Conservation (phyloP, 2,888 invertebrate genomes). For the Chrysopilus asiliformis region DNA sequence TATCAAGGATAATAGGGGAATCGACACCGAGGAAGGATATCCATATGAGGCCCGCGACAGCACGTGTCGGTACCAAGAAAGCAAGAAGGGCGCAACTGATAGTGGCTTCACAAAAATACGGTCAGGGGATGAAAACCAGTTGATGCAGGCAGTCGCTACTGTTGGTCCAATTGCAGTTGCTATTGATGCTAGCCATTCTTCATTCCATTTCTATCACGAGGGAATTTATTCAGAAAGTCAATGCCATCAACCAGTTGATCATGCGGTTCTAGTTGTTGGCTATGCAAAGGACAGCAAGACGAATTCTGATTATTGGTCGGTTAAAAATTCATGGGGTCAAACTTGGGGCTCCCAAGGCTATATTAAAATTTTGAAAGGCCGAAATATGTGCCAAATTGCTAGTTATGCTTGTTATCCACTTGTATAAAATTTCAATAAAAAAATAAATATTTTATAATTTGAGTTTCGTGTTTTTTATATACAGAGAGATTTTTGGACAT, state of each 20-base stretch:
- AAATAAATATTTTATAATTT: too few species aligned
- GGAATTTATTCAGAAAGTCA: conserved; percentile 67
- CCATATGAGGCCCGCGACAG: conserved; percentile 46
- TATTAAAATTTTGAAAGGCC: conserved; percentile 9
- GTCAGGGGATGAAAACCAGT: conserved; percentile 49
- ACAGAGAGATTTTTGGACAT: too few species aligned
- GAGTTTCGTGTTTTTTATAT: too few species aligned
- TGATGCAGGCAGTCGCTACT: conserved; percentile 59
- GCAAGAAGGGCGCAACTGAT: conserved; percentile 55
- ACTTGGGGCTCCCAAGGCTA: conserved; percentile 13
- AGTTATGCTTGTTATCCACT: conserved; percentile 24
- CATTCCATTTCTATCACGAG: conserved; percentile 63
- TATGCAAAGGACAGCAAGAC: conserved; percentile 5
- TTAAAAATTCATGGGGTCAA: conserved; percentile 14
- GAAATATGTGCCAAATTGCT: conserved; percentile 10
- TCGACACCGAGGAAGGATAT: conserved; percentile 71
- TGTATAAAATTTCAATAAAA: too few species aligned
- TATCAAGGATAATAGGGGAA: conserved; percentile 59
- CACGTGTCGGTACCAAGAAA: conserved; percentile 39
- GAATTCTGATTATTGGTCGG: conserved; percentile 10
- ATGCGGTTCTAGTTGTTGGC: conserved; percentile 38
- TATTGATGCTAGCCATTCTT: conserved; percentile 70
- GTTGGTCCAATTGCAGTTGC: conserved; percentile 68
- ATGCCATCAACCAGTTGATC: conserved; percentile 54
- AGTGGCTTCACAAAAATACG: conserved; percentile 58